Conservation (phyloP, 2,113 vertebrate species). For the Cathartes aura region DNA sequence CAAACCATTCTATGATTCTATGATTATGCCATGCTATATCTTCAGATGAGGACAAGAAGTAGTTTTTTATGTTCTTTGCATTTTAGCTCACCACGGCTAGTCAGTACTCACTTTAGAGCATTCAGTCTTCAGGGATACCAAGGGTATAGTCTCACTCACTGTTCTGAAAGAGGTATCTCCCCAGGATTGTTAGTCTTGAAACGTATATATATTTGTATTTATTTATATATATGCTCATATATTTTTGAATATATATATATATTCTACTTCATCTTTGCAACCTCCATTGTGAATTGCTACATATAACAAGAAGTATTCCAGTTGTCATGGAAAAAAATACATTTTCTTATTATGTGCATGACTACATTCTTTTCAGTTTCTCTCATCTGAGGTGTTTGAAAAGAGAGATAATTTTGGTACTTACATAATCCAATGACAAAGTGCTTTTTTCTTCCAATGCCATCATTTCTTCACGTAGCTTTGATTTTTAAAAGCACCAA, state of each 20-base stretch:
- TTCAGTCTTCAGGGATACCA: neutral
- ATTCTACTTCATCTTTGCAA: neutral
- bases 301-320: neutral
- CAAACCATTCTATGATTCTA: too few species aligned
- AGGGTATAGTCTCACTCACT: rapidly evolving
- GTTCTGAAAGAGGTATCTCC: neutral
- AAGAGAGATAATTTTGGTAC: neutral
- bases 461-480: neutral
- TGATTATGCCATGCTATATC: neutral
- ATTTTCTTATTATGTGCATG: neutral
- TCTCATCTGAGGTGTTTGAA: neutral
- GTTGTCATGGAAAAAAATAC: neutral
- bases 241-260: neutral
- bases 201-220: neutral
- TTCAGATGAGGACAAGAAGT: neutral
- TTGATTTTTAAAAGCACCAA: neutral
- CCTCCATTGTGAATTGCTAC: neutral
- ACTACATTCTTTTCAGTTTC: neutral
- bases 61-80: neutral
- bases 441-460: neutral
- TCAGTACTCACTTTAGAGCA: neutral
- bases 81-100: neutral
- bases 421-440: neutral
- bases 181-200: neutral
- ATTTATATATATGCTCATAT: neutral